Percentiles rank a stretch among this genome's conserved stretches.
Evolutionary conservation across 2,797 vertebrate species (phyloP).

Genomic region (Lagorchestes hirsutus): DNA sequence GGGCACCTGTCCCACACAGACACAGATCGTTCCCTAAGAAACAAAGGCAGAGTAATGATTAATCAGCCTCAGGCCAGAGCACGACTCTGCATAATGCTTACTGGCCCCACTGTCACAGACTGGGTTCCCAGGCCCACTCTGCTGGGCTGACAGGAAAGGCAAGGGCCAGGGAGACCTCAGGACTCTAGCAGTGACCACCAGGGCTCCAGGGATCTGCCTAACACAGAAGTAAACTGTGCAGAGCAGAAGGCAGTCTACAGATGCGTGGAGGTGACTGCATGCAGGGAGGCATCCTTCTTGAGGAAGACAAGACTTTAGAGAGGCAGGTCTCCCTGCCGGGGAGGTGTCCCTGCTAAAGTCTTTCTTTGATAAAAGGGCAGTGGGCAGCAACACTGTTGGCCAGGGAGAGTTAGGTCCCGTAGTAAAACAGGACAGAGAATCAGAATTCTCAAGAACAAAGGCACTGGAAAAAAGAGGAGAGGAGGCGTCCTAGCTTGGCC

Average conservation of each 20-base stretch:
- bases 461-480: neutral
- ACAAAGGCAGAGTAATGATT: neutral
- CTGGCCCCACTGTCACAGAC: neutral
- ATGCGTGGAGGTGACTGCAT: neutral
- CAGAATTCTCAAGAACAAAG: neutral
- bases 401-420: neutral
- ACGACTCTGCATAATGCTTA: neutral
- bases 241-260: neutral
- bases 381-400: neutral
- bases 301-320: accelerated
- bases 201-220: neutral
- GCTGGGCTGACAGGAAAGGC: neutral
- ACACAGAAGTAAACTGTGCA: neutral
- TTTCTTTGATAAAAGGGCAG: neutral
- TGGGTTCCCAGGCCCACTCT: neutral
- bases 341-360: neutral
- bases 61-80: neutral
- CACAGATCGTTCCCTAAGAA: neutral
- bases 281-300: neutral
- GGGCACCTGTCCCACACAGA: neutral
- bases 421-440: neutral
- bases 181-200: neutral
- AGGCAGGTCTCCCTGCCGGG: accelerated
- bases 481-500: neutral
- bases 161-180: too few species aligned